Conservation (phyloP, 2,113 vertebrate genomes). For the Numenius arquata region DNA sequence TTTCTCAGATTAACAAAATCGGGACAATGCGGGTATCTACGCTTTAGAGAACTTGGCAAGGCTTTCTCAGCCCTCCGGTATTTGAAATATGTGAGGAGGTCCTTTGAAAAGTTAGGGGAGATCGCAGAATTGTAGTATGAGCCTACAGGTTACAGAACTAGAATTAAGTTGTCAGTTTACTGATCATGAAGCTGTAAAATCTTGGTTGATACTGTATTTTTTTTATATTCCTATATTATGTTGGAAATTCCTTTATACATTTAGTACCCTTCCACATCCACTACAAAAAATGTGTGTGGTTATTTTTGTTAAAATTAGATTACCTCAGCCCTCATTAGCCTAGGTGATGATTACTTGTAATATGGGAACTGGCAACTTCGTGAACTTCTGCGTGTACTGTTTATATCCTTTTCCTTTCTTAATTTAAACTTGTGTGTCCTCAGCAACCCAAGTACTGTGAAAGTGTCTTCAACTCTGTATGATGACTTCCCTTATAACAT, state of each 20-base stretch:
- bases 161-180: neutral
- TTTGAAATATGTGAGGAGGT: fast-evolving
- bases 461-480: neutral
- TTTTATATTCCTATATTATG: neutral
- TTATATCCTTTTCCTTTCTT: neutral
- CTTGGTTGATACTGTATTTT: neutral
- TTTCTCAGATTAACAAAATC: neutral
- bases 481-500: neutral
- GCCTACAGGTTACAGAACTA: neutral
- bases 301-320: neutral
- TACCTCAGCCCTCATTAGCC: neutral
- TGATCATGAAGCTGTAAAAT: neutral
- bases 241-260: neutral
- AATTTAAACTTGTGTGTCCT: neutral
- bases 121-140: neutral
- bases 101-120: neutral
- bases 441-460: neutral
- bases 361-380: neutral
- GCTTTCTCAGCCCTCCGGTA: neutral
- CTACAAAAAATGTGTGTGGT: neutral
- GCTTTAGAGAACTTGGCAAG: neutral
- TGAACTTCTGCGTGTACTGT: neutral
- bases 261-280: neutral
- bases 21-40: fast-evolving
- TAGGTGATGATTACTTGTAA: neutral